Evolutionary conservation across 2,113 vertebrate genomes (phyloP), one percentile per base, ranked within the genome.

Genomic region (Vicugna pacos): DNA sequence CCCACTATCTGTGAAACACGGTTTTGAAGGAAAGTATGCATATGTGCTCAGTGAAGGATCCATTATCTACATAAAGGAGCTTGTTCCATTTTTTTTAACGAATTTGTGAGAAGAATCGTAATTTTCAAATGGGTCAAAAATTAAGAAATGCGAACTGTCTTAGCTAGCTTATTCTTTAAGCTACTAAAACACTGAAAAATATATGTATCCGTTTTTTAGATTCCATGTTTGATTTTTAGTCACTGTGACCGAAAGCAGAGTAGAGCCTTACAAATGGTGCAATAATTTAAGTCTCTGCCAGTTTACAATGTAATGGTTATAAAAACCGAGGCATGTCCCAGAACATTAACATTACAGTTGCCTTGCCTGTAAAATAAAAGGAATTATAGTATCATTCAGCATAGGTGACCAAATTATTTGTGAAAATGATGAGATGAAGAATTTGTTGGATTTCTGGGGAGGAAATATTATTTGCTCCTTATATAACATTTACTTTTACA

Each of bases 11-110:
- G 62, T 46, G 50, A 89, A 62, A 52, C 15, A 46, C 8, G 7
- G 4, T 72, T 85, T 92, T 77, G 35, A 93, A 92, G 75, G 72
- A 92, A 93, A 84, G n/a, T 22, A 69, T 48, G 48, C 35, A 84
- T n/a, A 52, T 67, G 6, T 38, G 8, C 46, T 89, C 62, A 28
- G 32, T 38, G 89, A 81, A 72, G 67, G 19, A 13, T 28, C 32
- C 14, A 20, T 84, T 60, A 3, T 73, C 54, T 69, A 32, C 77
- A 20, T 67, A 48, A 89, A 91, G 35, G 6, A 42, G 12, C 12
- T n/a, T 56, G 8, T 83, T 82, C 6, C 30, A 5, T 79, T 87
- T 81, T 69, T 42, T 67, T 64, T 52, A 46, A 77, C 42, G 32
- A 87, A 54, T 46, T 46, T 69, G 9, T 76, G 28, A 67, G 54